Conservation (phyloP, 2,797 vertebrate genomes). For the Ctenopoma kingsleyae region DNA sequence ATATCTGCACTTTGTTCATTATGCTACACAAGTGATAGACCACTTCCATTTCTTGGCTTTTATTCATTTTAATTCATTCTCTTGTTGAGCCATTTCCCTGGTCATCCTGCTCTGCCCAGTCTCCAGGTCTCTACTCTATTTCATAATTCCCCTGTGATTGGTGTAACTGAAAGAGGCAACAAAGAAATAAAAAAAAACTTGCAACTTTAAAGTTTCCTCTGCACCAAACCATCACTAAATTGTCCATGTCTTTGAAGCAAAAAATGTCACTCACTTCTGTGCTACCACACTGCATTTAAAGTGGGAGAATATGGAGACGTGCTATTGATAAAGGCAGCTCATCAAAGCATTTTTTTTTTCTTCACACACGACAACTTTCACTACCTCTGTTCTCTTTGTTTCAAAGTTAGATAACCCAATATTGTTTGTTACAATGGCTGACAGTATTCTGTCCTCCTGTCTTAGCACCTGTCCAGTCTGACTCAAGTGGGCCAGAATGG, state of each 20-base stretch:
- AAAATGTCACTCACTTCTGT: slow-evolving; percentile 22
- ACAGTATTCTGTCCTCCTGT: slow-evolving; percentile 75
- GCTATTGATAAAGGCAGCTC: slow-evolving; percentile 36
- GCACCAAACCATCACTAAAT: slow-evolving; percentile 45
- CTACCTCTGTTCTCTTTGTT: slow-evolving; percentile 48
- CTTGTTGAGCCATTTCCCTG: slow-evolving; percentile 71
- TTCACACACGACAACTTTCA: slow-evolving; percentile 52
- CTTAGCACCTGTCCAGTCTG: slow-evolving; percentile 67
- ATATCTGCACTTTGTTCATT: slow-evolving; percentile 82
- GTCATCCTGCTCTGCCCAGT: slow-evolving; percentile 59
- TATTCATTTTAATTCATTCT: slow-evolving; percentile 81
- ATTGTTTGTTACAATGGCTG: slow-evolving; percentile 69
- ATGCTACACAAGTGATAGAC: slow-evolving; percentile 74
- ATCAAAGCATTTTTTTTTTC: slow-evolving; percentile 38
- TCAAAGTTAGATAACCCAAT: slow-evolving; percentile 71
- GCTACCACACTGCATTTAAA: slow-evolving; percentile 21
- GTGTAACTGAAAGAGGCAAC: slow-evolving; percentile 58
- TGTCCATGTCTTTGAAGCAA: slow-evolving; percentile 42
- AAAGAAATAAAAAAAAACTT: slow-evolving; percentile 38
- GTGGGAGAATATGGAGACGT: slow-evolving; percentile 22
- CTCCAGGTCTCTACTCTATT: slow-evolving; percentile 71
- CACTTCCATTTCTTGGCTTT: slow-evolving; percentile 79
- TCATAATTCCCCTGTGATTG: slow-evolving; percentile 73
- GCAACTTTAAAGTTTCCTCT: slow-evolving; percentile 58
- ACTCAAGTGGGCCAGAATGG: slow-evolving; percentile 62